phyloP scores from a whole-genome alignment of 2,797 vertebrate genomes.

The Gobio occitaniae region DNA sequence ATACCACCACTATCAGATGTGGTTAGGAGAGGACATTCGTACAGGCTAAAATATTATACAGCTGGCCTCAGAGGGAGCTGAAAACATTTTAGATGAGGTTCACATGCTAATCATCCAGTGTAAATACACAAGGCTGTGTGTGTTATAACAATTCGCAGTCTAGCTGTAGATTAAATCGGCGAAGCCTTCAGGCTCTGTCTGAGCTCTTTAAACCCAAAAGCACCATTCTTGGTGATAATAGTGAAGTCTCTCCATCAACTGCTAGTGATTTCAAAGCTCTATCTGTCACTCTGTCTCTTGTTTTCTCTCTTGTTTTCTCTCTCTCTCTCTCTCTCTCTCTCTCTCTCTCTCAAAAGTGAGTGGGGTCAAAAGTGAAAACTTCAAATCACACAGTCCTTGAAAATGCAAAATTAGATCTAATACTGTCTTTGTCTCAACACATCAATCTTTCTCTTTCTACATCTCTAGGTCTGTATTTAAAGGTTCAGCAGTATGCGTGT shows the following conservation, averaged over 20 bases:
- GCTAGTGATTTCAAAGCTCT: slow-evolving; percentile 45
- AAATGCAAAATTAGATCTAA: neutral
- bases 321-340: neutral
- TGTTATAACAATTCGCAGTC: slow-evolving; percentile 58
- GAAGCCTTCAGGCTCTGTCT: slow-evolving; percentile 46
- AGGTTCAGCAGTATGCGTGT: slow-evolving; percentile 96
- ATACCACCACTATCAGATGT: slow-evolving; percentile 53
- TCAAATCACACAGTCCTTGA: no score
- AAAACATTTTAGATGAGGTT: slow-evolving; percentile 67
- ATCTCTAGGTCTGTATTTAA: slow-evolving; percentile 91
- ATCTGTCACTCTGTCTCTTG: slow-evolving; percentile 28
- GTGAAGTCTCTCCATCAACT: slow-evolving; percentile 40
- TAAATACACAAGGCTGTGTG: slow-evolving; percentile 63
- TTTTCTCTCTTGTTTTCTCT: slow-evolving; percentile 1
- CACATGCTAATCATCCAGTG: slow-evolving; percentile 27
- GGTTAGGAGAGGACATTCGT: slow-evolving; percentile 60
- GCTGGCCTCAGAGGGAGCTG: slow-evolving; percentile 66
- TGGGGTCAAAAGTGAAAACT: neutral
- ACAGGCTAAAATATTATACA: slow-evolving; percentile 55
- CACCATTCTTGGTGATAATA: slow-evolving; percentile 49
- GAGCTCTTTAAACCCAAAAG: slow-evolving; percentile 51
- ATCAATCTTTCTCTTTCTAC: slow-evolving; percentile 13
- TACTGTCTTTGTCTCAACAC: slow-evolving; percentile 7
- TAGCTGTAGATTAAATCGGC: slow-evolving; percentile 46
- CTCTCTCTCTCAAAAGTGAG: neutral